A percentile compares a stretch with the other conserved stretches of the same genome.
Evolutionary conservation across 92 coral and sea anemone genomes (phyloP).

Genomic region (Pocillopora meandrina): DNA sequence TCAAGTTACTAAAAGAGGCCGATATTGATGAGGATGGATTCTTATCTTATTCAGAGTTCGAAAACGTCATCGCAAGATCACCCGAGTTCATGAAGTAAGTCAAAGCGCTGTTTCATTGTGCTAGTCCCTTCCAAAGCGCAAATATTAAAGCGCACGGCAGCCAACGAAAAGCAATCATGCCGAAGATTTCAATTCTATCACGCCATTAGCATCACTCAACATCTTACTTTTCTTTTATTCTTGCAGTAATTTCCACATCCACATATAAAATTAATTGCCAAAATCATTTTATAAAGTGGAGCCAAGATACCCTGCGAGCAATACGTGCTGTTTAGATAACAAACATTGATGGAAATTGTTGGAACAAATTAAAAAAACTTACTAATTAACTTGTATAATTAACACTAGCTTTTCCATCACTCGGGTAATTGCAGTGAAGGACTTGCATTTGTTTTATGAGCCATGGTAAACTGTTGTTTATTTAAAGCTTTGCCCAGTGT

Average conservation of each 20-base stretch:
- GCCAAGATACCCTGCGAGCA: neutral
- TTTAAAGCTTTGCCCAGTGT: too few relatives aligned
- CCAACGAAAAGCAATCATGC: too few relatives aligned
- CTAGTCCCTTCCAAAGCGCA: neutral
- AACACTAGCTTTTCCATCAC: too few relatives aligned
- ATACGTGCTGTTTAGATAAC: too few relatives aligned
- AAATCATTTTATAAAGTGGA: neutral
- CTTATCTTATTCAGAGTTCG: conserved; percentile 68
- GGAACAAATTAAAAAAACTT: too few relatives aligned
- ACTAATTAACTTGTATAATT: too few relatives aligned
- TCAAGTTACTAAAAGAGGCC: conserved; percentile 59
- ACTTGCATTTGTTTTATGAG: too few relatives aligned
- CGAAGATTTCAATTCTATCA: too few relatives aligned
- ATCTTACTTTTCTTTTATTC: neutral
- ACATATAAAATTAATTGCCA: conserved; percentile 12
- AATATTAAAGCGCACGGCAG: neutral
- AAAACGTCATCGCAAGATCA: conserved; percentile 69
- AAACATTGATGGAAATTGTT: too few relatives aligned
- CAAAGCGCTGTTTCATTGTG: neutral
- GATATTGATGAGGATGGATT: conserved; percentile 64
- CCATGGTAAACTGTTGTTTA: too few relatives aligned
- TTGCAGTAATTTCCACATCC: conserved; percentile 54
- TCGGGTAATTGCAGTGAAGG: too few relatives aligned
- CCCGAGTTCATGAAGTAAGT: conserved; percentile 79
- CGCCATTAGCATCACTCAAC: too few relatives aligned